These are phyloP conservation scores for Hestina assimilis DNA, from an alignment of 1,140 invertebrate genomes.

Conservation along the genomic window DNA sequence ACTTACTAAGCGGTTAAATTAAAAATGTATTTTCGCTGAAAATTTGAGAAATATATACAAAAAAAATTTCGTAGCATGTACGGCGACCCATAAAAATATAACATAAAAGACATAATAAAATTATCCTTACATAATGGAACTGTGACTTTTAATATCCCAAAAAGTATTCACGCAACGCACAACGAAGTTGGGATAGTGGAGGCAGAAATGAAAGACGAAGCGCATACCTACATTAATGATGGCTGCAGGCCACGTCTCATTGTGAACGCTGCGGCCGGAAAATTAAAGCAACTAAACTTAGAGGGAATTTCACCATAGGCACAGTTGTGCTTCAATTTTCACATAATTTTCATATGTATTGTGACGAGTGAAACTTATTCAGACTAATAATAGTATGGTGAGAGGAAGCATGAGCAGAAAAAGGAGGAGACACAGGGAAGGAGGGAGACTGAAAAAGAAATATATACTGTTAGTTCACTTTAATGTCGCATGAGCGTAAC, in stretches of 20 bases:
- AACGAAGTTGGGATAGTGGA: constrained; percentile 32
- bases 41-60: neutral
- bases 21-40: neutral
- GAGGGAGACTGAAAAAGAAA: no score
- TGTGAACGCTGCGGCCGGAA: constrained; percentile 41
- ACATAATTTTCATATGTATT: constrained; percentile 34
- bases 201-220: constrained; percentile 28
- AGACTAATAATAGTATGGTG: no score
- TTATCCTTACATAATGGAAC: constrained; percentile 22
- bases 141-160: constrained; percentile 26
- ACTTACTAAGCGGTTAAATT: no score
- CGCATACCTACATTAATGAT: constrained; percentile 38
- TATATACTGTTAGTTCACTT: no score
- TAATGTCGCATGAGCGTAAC: no score
- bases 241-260: constrained; percentile 38
- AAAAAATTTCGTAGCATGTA: no score
- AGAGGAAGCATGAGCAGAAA: no score
- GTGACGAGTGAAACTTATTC: no score
- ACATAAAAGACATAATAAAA: constrained; percentile 1
- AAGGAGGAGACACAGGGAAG: no score
- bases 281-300: constrained; percentile 46
- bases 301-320: constrained; percentile 38
- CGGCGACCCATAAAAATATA: no score
- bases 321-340: constrained; percentile 32
- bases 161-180: constrained; percentile 36